Conservation (phyloP, 2,888 invertebrate species). For the Eristalis intricaria region DNA sequence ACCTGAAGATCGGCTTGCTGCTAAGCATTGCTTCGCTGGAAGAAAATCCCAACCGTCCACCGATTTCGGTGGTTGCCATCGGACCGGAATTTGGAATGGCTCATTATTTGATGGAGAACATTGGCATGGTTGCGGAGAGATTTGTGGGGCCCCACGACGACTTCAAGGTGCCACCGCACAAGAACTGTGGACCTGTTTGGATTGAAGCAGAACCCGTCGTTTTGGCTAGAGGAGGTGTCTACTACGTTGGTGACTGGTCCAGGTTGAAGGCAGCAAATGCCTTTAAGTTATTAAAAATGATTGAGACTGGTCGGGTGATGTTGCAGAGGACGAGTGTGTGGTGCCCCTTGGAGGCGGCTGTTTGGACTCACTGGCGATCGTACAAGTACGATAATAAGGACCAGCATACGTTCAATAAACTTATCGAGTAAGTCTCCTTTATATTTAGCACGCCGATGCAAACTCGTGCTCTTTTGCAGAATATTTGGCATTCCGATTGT, state of each 20-base stretch:
- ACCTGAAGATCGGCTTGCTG: slow-evolving; percentile 81
- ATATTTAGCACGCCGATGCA: not conserved
- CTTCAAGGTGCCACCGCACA: slow-evolving; percentile 72
- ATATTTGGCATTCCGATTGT: slow-evolving; percentile 80
- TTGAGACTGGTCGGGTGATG: slow-evolving; percentile 74
- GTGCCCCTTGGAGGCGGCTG: slow-evolving; percentile 76
- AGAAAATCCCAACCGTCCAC: slow-evolving; percentile 76
- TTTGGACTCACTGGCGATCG: slow-evolving; percentile 80
- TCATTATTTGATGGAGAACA: slow-evolving; percentile 75
- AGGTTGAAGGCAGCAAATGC: slow-evolving; percentile 74
- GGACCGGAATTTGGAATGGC: slow-evolving; percentile 76
- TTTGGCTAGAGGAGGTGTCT: slow-evolving; percentile 80
- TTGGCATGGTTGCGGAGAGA: slow-evolving; percentile 78
- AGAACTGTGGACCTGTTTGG: slow-evolving; percentile 74
- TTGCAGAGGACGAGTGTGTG: slow-evolving; percentile 74
- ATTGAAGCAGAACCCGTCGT: slow-evolving; percentile 79
- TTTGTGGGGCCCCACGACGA: slow-evolving; percentile 77
- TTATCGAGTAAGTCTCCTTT: slow-evolving; percentile 77
- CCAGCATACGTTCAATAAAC: slow-evolving; percentile 76
- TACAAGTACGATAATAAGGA: slow-evolving; percentile 75
- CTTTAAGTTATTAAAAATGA: slow-evolving; percentile 76
- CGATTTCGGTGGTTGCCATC: slow-evolving; percentile 78
- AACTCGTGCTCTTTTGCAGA: slow-evolving; percentile 69
- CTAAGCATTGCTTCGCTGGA: slow-evolving; percentile 81
- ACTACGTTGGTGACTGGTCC: slow-evolving; percentile 80